Percentiles rank a stretch among this genome's conserved stretches.
Evolutionary conservation across 2,888 invertebrate species (phyloP).

Genomic region (Pandemis cinnamomeana): DNA sequence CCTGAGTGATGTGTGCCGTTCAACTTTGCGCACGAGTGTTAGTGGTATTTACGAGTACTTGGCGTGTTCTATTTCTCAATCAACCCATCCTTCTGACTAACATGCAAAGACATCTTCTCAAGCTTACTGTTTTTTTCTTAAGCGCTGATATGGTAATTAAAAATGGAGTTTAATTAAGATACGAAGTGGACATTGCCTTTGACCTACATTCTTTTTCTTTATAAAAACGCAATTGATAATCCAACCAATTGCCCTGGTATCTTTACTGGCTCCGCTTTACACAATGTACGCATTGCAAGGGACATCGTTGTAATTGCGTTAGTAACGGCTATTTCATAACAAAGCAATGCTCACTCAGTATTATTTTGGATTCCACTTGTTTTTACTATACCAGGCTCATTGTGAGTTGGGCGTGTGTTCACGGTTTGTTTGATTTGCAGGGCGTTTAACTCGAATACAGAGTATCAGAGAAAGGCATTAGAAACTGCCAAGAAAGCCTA

Average conservation of each 20-base stretch:
- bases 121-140: constrained; percentile 20
- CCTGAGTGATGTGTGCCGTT: too few relatives aligned
- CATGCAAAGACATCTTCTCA: background rate
- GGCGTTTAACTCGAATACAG: constrained; percentile 65
- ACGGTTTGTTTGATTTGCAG: constrained; percentile 61
- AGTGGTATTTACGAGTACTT: background rate
- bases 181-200: background rate
- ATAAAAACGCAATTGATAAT: background rate
- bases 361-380: constrained; percentile 16
- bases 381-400: constrained; percentile 4
- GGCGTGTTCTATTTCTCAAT: constrained; percentile 3
- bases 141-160: constrained; percentile 4
- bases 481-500: constrained; percentile 74
- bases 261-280: background rate
- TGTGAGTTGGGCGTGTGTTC: constrained; percentile 44
- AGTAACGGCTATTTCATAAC: background rate
- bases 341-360: background rate
- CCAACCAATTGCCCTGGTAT: background rate
- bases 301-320: constrained; percentile 7
- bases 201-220: background rate
- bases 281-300: background rate
- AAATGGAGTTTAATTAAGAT: constrained; percentile 22
- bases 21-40: background rate
- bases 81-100: background rate
- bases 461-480: constrained; percentile 67